These are phyloP conservation scores for Fratercula arctica DNA, from an alignment of 2,797 vertebrate genomes.

Conservation along the genomic window DNA sequence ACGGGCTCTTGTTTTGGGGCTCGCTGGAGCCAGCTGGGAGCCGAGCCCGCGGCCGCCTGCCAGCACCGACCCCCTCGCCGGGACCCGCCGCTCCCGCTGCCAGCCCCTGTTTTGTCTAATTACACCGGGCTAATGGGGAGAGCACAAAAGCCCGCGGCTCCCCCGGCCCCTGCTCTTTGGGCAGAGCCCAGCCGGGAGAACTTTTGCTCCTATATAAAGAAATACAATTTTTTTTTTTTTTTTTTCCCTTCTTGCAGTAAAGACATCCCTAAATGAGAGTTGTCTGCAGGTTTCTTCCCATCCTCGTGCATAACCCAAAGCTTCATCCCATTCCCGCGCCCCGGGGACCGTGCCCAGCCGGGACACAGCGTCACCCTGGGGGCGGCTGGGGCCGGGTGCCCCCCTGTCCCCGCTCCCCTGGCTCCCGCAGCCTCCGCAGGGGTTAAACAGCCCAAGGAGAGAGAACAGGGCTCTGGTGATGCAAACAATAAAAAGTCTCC, in stretches of 20 bases:
- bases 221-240: background rate
- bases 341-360: too few relatives aligned
- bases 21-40: slow-evolving; percentile 10
- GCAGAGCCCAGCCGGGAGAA: background rate
- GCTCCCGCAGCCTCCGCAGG: background rate
- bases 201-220: slow-evolving; percentile 16
- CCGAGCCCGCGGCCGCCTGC: background rate
- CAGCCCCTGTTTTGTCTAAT: slow-evolving; percentile 31
- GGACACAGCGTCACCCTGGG: background rate
- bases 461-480: background rate
- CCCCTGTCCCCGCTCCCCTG: background rate
- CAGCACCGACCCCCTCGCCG: background rate
- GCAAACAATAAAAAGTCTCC: slow-evolving; percentile 28
- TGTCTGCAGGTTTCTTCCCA: background rate
- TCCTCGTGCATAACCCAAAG: background rate
- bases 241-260: slow-evolving; percentile 5
- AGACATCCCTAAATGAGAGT: background rate
- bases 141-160: background rate
- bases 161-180: background rate
- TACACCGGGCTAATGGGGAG: slow-evolving; percentile 15
- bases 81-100: background rate
- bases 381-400: rapidly evolving
- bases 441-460: background rate
- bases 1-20: slow-evolving; percentile 6
- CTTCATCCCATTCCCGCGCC: background rate